Conservation (phyloP, 2,888 invertebrate species). For the Trachelus troglodyta region DNA sequence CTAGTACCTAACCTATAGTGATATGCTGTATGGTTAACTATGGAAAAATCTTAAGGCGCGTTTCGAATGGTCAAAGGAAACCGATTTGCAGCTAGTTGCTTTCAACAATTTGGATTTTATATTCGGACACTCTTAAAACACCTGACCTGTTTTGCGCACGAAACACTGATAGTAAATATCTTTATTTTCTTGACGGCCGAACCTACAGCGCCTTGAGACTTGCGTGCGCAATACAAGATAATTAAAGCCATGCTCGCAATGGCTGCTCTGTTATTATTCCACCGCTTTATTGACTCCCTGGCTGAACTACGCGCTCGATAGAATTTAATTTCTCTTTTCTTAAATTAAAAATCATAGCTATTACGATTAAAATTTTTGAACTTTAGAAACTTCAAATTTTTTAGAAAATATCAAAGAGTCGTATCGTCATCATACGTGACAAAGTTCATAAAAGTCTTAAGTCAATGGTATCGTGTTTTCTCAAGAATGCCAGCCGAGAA, state of each 20-base stretch:
- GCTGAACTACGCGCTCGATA: background rate
- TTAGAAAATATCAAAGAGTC: background rate
- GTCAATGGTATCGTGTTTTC: background rate
- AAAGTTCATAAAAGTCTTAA: background rate
- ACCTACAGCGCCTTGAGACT: background rate
- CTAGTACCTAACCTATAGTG: background rate
- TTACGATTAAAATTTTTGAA: background rate
- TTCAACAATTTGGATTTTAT: background rate
- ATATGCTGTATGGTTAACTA: background rate
- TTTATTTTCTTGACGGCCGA: background rate
- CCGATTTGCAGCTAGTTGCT: background rate
- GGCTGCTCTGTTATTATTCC: background rate
- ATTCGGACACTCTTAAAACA: background rate
- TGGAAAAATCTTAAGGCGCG: background rate
- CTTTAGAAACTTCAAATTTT: background rate
- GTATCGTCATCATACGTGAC: background rate
- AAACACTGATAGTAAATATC: background rate
- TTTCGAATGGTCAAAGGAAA: background rate
- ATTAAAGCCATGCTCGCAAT: background rate
- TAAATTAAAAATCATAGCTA: background rate
- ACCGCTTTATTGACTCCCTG: background rate
- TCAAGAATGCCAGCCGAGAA: background rate
- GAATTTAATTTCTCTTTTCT: background rate
- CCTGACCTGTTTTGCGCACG: background rate
- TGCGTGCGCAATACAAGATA: background rate